These are phyloP conservation scores for Porites divaricata DNA, from an alignment of 92 coral and sea anemone genomes.

Conservation along the genomic window DNA sequence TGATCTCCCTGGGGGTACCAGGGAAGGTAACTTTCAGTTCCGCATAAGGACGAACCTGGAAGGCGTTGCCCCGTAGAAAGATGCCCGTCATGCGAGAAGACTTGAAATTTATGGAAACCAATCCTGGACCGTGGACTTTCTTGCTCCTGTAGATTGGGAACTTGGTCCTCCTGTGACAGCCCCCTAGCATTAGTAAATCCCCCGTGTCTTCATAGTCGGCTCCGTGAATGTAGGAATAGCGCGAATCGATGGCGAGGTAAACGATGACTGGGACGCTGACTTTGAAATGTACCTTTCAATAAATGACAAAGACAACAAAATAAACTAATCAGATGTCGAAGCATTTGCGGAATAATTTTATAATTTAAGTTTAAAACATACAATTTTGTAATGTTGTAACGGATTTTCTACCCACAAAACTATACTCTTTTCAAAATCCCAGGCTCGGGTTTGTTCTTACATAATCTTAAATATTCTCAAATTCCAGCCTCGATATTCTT, in stretches of 20 bases:
- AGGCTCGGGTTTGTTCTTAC: no score
- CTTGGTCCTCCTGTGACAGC: slow-evolving; percentile 62
- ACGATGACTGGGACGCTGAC: slow-evolving; percentile 78
- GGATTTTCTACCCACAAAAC: no score
- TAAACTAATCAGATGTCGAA: no score
- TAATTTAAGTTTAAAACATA: no score
- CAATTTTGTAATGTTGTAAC: no score
- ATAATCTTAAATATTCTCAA: no score
- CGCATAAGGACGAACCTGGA: slow-evolving; percentile 65
- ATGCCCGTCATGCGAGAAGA: slow-evolving; percentile 79
- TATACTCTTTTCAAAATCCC: no score
- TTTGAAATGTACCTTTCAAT: slow-evolving; percentile 49
- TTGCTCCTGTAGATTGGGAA: slow-evolving; percentile 83
- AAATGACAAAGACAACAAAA: no score
- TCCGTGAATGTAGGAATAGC: slow-evolving; percentile 83
- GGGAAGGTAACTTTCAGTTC: slow-evolving; percentile 69
- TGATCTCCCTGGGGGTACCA: slow-evolving; percentile 55
- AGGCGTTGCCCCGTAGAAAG: slow-evolving; percentile 80
- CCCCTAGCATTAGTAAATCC: slow-evolving; percentile 78
- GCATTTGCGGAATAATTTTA: no score
- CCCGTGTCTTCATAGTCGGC: slow-evolving; percentile 58
- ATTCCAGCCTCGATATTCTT: no score
- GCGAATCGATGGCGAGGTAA: slow-evolving; percentile 84
- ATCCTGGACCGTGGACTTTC: slow-evolving; percentile 70
- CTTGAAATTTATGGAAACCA: slow-evolving; percentile 55